Percentiles rank a stretch among this genome's conserved stretches.
Conservation (phyloP, 2,113 vertebrate genomes). For the Procavia capensis region DNA sequence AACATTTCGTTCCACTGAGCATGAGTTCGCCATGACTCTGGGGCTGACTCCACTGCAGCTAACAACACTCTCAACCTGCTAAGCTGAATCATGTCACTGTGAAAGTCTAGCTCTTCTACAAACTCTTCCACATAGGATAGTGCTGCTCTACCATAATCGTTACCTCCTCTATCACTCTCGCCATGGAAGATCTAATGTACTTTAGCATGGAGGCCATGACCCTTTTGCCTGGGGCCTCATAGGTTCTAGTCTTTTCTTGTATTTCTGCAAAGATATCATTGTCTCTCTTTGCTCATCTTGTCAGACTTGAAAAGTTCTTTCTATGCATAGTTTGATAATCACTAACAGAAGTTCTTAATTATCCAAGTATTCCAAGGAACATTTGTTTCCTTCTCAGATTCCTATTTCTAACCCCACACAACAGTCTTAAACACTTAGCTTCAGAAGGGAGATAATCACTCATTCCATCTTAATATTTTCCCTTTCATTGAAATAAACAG, state of each 20-base stretch:
- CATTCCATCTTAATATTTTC: background rate
- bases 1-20: too few species aligned
- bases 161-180: background rate
- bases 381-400: background rate
- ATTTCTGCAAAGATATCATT: background rate
- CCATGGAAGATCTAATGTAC: background rate
- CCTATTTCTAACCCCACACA: background rate
- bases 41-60: too few species aligned
- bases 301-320: conserved; percentile 9
- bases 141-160: background rate
- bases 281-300: background rate
- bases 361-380: background rate
- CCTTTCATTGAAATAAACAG: background rate
- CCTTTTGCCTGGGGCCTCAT: background rate
- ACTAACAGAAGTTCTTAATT: background rate
- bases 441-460: background rate
- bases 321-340: background rate
- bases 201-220: background rate
- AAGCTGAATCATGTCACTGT: background rate
- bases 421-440: background rate
- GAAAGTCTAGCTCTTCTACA: background rate
- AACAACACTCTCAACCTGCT: background rate
- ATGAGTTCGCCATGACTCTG: too few species aligned
- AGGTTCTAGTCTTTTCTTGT: background rate
- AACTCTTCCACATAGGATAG: background rate